Evolutionary conservation across 2,888 invertebrate genomes (phyloP).

Genomic region (Mesorhabditis sp.): DNA sequence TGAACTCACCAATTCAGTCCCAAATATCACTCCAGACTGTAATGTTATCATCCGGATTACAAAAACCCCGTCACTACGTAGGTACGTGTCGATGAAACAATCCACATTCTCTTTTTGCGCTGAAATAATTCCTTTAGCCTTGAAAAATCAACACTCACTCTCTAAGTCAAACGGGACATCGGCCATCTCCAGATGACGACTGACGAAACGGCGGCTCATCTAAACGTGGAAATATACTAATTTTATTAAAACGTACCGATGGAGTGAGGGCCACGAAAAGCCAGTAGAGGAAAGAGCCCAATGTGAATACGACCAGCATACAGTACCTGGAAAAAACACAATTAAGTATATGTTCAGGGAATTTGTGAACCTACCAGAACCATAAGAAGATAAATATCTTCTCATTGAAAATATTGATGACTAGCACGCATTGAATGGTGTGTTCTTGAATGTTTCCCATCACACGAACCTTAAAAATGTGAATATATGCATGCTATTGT

Average conservation of each 20-base stretch:
- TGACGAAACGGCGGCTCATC: conserved; percentile 45
- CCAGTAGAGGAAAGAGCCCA: conserved; percentile 55
- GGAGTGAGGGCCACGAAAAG: conserved; percentile 13
- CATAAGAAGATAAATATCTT: conserved; percentile 47
- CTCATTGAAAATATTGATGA: conserved; percentile 52
- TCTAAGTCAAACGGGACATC: conserved; percentile 51
- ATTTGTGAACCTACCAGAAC: conserved; percentile 48
- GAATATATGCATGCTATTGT: not conserved
- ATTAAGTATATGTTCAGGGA: not conserved
- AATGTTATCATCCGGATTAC: conserved; percentile 57
- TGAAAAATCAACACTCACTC: conserved; percentile 9
- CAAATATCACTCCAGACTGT: conserved; percentile 42
- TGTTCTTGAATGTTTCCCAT: conserved; percentile 57
- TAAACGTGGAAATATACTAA: conserved; percentile 38
- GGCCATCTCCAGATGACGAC: conserved; percentile 56
- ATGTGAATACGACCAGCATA: conserved; percentile 44
- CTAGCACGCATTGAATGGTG: conserved; percentile 55
- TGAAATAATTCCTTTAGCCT: conserved; percentile 9
- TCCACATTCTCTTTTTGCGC: conserved; percentile 40
- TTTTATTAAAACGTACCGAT: not conserved
- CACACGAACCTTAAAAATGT: conserved; percentile 42
- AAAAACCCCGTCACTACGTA: conserved; percentile 55
- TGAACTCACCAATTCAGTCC: not conserved
- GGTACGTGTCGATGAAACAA: conserved; percentile 47
- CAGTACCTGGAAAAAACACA: conserved; percentile 32